Evolutionary conservation across 2,113 vertebrate genomes (phyloP).

Genomic region (Zosterops japonicus): DNA sequence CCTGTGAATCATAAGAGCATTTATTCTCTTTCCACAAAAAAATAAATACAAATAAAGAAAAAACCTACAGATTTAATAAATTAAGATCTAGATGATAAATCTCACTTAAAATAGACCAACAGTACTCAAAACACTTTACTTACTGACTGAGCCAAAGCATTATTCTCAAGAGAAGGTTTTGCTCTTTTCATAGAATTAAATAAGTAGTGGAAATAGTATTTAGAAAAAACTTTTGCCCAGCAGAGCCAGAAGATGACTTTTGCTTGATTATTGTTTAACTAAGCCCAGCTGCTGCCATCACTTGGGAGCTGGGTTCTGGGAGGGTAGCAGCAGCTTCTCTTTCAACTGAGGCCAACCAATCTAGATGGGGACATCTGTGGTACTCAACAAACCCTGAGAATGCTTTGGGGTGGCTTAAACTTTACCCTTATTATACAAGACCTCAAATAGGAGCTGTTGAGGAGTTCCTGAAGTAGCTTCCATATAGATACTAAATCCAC

Average conservation of each 20-base stretch:
- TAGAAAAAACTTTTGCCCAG: neutral
- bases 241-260: neutral
- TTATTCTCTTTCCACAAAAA: neutral
- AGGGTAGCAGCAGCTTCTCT: neutral
- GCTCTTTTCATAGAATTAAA: neutral
- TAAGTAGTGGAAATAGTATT: slow-evolving; percentile 4
- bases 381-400: neutral
- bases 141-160: neutral
- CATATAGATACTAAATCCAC: neutral
- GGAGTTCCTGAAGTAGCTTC: neutral
- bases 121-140: neutral
- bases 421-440: neutral
- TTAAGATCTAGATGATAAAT: neutral
- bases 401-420: neutral
- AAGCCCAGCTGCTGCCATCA: neutral
- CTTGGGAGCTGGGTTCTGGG: neutral
- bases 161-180: slow-evolving; percentile 3
- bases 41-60: neutral
- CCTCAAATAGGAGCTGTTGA: neutral
- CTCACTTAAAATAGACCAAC: neutral
- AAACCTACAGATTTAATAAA: neutral
- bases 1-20: neutral
- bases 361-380: neutral
- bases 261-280: neutral
- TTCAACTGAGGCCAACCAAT: neutral